Conservation (phyloP, 2,797 vertebrate genomes). For the Myripristis murdjan region DNA sequence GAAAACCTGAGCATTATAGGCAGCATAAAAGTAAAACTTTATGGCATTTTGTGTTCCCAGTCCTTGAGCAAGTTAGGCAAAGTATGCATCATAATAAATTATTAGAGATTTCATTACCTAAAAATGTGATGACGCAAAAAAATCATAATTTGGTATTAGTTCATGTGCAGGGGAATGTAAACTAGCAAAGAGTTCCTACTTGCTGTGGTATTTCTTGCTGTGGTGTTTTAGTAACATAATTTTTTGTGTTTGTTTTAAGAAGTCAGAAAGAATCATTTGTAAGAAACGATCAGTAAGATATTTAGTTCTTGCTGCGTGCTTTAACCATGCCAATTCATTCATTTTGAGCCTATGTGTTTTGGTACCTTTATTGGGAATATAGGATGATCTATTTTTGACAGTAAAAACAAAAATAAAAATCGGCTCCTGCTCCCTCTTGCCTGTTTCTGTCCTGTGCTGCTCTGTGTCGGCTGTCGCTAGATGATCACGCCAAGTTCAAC, state of each 20-base stretch:
- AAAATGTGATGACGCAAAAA: too few species aligned
- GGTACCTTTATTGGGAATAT: neutral
- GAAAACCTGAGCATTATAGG: too few species aligned
- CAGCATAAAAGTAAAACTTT: too few species aligned
- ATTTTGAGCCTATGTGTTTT: too few species aligned
- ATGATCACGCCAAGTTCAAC: conserved; percentile 73
- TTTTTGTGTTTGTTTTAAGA: neutral
- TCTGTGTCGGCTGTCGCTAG: conserved; percentile 45
- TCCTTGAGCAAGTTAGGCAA: too few species aligned
- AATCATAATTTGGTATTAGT: neutral
- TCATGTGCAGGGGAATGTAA: neutral
- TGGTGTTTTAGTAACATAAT: neutral
- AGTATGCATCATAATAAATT: too few species aligned
- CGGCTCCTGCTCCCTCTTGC: neutral
- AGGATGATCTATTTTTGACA: neutral
- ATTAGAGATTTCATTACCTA: too few species aligned
- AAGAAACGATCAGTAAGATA: too few species aligned
- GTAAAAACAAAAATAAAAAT: neutral
- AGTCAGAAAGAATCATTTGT: neutral
- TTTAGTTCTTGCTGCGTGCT: too few species aligned
- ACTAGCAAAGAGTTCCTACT: neutral
- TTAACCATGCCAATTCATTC: too few species aligned
- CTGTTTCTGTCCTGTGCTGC: neutral
- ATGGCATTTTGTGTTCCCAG: too few species aligned
- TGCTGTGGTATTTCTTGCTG: neutral